Base-by-base conservation (phyloP, 2,113 vertebrate species). In the Antechinus stuartii region DNA sequence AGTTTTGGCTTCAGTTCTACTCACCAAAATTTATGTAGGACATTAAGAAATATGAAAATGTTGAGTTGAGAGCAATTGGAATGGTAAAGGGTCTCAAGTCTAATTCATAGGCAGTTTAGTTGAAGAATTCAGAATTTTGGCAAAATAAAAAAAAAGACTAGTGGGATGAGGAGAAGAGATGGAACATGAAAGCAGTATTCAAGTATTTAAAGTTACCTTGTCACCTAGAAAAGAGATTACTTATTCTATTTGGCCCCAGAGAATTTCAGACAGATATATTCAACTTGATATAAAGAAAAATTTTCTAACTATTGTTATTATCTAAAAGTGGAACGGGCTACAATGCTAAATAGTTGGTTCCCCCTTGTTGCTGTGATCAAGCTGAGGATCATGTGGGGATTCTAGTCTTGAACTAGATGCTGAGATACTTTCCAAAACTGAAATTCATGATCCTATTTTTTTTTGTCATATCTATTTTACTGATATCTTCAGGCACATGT, bases 381-480 rank as follows among this genome's bases (percentile, higher is more conserved):
- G n/a, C 14, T 42, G 8, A 84, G 68, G 6, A 84, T 42, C 19
- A 2, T 19, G 42, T 84, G 35, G 35, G 68, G 68, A 84, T n/a
- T 22, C 14, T 84, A 52, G 50, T 52, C 35, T 84, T 84, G n/a
- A 42, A 84, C 5, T 84, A 42, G 35, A 84, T 42, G n/a, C 16
- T 22, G 6, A n/a, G 68, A 4, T n/a, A 35, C 68, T 22, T 42
- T 84, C 68, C 68, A 84, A 84, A 84, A 23, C 14, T 42, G 35
- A 84, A 42, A 42, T 42, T 42, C 68, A 84, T 84, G 68, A 84
- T 22, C 35, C 35, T 42, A 42, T 35, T 9, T n/a, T n/a, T 16
- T 84, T 84, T 47, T 95, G 92, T 42, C 93, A 50, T 53, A 23
- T 95, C 95, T 68, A n/a, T 95, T 93, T 91, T 90, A 42, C 94